A percentile compares a stretch with the other conserved stretches of the same genome.
Evolutionary conservation across 2,888 invertebrate genomes (phyloP).

Genomic region (Cordilura impudica): DNA sequence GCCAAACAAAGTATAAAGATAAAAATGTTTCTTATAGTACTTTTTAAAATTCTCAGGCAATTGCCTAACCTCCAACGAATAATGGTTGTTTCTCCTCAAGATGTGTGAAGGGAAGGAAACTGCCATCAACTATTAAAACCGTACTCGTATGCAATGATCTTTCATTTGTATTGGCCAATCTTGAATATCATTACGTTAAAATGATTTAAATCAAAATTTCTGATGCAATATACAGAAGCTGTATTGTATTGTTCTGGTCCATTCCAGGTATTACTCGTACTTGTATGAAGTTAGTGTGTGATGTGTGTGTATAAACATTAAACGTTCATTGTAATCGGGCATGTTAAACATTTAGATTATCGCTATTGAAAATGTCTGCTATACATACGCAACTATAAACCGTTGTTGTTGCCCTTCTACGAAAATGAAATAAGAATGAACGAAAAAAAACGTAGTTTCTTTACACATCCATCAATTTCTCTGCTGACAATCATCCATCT

Average conservation of each 20-base stretch:
- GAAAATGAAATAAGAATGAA: neutral
- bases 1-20: too few species aligned
- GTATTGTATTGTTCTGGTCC: slow-evolving; percentile 25
- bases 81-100: too few species aligned
- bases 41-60: too few species aligned
- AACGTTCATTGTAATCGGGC: slow-evolving; percentile 51
- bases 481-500: slow-evolving; percentile 56
- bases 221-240: slow-evolving; percentile 34
- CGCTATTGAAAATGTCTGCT: slow-evolving; percentile 47
- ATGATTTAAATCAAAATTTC: slow-evolving; percentile 57
- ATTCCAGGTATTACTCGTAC: too few species aligned
- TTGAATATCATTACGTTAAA: slow-evolving; percentile 56
- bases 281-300: neutral
- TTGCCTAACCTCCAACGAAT: too few species aligned
- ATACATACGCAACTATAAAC: neutral
- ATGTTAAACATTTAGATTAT: slow-evolving; percentile 61
- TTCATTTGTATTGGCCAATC: slow-evolving; percentile 19
- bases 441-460: neutral
- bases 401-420: slow-evolving; percentile 31
- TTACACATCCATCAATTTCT: slow-evolving; percentile 43
- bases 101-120: too few species aligned
- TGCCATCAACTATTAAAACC: slow-evolving; percentile 45
- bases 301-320: neutral
- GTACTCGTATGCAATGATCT: slow-evolving; percentile 39
- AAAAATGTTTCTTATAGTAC: too few species aligned